Evolutionary conservation across 2,888 invertebrate genomes (phyloP).

Genomic region (Stenichneumon culpator): DNA sequence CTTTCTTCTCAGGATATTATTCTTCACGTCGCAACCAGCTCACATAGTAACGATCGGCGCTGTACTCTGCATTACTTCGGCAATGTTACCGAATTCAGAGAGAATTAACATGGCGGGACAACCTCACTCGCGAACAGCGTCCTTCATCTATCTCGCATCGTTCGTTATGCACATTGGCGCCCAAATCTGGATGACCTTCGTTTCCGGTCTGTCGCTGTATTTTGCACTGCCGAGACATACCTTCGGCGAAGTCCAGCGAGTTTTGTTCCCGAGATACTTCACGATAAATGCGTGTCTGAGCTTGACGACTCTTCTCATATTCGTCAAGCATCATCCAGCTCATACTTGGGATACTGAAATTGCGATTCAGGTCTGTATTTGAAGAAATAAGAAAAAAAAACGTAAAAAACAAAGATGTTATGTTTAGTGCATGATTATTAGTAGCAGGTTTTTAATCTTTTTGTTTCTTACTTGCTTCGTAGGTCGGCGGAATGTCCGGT

Average conservation of each 20-base stretch:
- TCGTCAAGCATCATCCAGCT: slow-evolving; percentile 88
- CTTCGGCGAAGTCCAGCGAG: slow-evolving; percentile 95
- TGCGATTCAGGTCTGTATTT: slow-evolving; percentile 85
- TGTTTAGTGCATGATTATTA: too few species aligned
- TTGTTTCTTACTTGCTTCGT: slow-evolving; percentile 80
- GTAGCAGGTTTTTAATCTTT: not conserved
- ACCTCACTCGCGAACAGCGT: slow-evolving; percentile 81
- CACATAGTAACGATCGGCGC: slow-evolving; percentile 91
- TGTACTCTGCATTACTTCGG: slow-evolving; percentile 86
- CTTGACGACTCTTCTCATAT: slow-evolving; percentile 90
- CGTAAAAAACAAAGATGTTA: too few species aligned
- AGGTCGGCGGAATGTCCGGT: slow-evolving; percentile 89
- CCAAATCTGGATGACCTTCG: slow-evolving; percentile 97
- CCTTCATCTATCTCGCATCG: slow-evolving; percentile 91
- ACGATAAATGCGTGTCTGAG: slow-evolving; percentile 92
- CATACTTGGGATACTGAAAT: slow-evolving; percentile 86
- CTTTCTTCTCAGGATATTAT: slow-evolving; percentile 88
- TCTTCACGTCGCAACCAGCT: slow-evolving; percentile 91
- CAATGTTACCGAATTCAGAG: slow-evolving; percentile 77
- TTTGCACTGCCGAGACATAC: slow-evolving; percentile 94
- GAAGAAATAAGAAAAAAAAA: too few species aligned
- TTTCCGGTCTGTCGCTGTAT: slow-evolving; percentile 95
- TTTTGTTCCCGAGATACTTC: slow-evolving; percentile 95
- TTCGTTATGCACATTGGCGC: slow-evolving; percentile 94
- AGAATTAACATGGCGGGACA: slow-evolving; percentile 76